A percentile compares a stretch with the other conserved stretches of the same genome.
Evolutionary conservation across 1,140 invertebrate genomes (phyloP).

Genomic region (Calliphora vicina): DNA sequence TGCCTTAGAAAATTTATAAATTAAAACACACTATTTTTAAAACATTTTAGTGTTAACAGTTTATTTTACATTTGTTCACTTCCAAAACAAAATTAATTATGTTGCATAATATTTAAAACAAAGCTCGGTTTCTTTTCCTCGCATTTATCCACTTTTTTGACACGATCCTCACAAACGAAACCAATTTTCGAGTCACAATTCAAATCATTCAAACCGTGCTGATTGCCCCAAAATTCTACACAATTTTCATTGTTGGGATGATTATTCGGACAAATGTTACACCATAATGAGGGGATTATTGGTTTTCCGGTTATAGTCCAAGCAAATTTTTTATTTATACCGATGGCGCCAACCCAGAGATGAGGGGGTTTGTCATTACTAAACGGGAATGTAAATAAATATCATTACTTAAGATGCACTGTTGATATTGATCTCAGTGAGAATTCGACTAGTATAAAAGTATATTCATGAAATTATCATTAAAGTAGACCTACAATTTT

Average conservation of each 20-base stretch:
- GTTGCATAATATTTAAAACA: no score
- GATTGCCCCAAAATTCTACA: neutral
- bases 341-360: neutral
- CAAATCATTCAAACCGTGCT: neutral
- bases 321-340: neutral
- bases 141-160: neutral
- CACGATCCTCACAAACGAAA: neutral
- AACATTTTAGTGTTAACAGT: no score
- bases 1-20: no score
- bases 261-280: neutral
- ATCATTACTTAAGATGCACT: no score
- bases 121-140: no score
- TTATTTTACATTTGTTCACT: no score
- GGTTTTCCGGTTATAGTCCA: neutral
- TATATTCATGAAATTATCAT: no score
- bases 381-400: neutral
- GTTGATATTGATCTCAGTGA: no score
- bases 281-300: neutral
- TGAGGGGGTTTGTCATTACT: neutral
- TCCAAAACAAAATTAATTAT: no score
- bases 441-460: no score
- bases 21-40: no score
- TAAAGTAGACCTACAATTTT: neutral
- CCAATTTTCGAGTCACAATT: neutral
- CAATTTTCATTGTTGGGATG: slow-evolving; percentile 8